These are phyloP conservation scores for Etheostoma nigrum DNA, from an alignment of 2,797 vertebrate genomes.

Conservation along the genomic window DNA sequence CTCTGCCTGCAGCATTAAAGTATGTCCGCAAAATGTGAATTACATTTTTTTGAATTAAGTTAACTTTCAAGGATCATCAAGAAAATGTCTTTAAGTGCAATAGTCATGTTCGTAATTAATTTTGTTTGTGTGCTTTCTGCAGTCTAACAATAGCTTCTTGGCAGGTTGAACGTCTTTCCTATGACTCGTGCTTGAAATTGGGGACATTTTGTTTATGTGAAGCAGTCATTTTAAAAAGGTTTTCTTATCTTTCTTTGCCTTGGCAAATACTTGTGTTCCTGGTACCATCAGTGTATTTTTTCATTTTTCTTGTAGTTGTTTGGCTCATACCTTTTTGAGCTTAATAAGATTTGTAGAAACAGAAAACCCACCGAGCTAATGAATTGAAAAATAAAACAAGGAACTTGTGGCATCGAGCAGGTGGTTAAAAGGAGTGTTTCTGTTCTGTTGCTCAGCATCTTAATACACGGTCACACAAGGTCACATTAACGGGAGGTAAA, in stretches of 20 bases:
- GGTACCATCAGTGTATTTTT: not conserved
- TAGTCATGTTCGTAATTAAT: not conserved
- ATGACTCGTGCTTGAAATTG: conserved; percentile 2
- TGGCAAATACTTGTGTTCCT: conserved; percentile 2
- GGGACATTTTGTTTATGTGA: conserved; percentile 5
- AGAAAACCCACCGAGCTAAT: too few species aligned
- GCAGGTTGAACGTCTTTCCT: conserved; percentile 7
- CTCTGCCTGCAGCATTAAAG: conserved; percentile 1
- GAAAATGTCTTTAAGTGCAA: not conserved
- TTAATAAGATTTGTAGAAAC: not conserved
- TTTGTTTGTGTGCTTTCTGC: conserved; percentile 11
- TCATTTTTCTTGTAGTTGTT: not conserved
- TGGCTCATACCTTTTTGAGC: not conserved
- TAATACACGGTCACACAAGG: not conserved
- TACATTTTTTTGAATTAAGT: not conserved
- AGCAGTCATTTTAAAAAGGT: conserved; percentile 5
- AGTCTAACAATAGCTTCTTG: conserved; percentile 1
- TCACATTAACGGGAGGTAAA: not conserved
- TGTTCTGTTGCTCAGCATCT: not conserved
- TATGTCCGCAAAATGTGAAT: conserved; percentile 48
- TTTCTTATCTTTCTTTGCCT: conserved; percentile 42
- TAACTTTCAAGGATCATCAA: not conserved
- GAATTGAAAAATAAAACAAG: conserved; percentile 9
- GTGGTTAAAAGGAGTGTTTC: not conserved
- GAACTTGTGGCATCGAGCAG: not conserved